Evolutionary conservation across 2,888 invertebrate species (phyloP).

Genomic region (Agrotis puta): DNA sequence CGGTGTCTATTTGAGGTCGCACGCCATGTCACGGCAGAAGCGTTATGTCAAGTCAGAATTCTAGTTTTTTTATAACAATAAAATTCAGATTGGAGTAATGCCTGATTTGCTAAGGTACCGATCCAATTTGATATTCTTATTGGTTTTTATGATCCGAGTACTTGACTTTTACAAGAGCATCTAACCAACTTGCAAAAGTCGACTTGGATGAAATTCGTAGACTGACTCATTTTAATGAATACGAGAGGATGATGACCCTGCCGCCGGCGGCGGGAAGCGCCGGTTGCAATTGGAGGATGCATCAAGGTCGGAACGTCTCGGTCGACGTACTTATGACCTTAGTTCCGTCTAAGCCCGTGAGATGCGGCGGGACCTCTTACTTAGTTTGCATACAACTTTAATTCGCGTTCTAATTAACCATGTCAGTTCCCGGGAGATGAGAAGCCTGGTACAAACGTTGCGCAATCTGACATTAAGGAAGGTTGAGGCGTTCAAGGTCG

Average conservation of each 20-base stretch:
- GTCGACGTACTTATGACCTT: conserved; percentile 83
- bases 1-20: conserved; percentile 61
- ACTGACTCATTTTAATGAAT: conserved; percentile 69
- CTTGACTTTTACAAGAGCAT: conserved; percentile 20
- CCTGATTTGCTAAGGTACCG: background rate
- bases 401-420: conserved; percentile 75
- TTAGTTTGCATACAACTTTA: conserved; percentile 64
- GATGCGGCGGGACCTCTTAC: conserved; percentile 61
- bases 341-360: conserved; percentile 67
- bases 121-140: conserved; percentile 17
- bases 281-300: conserved; percentile 80
- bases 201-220: conserved; percentile 51
- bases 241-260: conserved; percentile 82
- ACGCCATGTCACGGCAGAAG: conserved; percentile 29
- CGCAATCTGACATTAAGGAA: conserved; percentile 88
- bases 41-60: conserved; percentile 12
- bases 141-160: background rate
- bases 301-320: conserved; percentile 85
- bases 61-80: background rate
- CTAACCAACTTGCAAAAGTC: conserved; percentile 14
- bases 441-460: conserved; percentile 75
- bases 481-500: conserved; percentile 90
- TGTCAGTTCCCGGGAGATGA: conserved; percentile 77
- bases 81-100: conserved; percentile 4
- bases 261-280: conserved; percentile 77